These are phyloP conservation scores for Babylonia areolata DNA, from an alignment of 1,140 invertebrate genomes.

Conservation along the genomic window DNA sequence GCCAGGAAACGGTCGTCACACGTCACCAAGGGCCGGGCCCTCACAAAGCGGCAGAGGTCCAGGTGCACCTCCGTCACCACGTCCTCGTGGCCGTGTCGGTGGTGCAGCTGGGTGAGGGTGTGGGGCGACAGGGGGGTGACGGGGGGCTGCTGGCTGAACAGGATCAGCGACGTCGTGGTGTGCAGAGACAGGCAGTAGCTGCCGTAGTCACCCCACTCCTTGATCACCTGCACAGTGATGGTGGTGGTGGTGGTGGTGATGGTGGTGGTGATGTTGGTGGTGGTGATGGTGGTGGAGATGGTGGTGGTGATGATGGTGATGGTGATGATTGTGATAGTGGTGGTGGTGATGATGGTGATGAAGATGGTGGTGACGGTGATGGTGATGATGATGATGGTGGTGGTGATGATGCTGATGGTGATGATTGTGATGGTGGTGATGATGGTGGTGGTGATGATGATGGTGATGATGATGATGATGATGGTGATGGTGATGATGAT, in stretches of 20 bases:
- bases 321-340: slow-evolving; percentile 24
- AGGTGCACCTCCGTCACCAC: slow-evolving; percentile 33
- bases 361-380: too few species aligned
- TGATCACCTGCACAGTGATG: too few species aligned
- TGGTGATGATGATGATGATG: too few species aligned
- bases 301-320: slow-evolving; percentile 65
- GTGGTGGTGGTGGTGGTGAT: too few species aligned
- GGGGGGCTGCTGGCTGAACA: slow-evolving; percentile 52
- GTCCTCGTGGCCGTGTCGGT: slow-evolving; percentile 46
- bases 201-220: too few species aligned
- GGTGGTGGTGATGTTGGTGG: neutral
- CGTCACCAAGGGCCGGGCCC: slow-evolving; percentile 66
- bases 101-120: slow-evolving; percentile 59
- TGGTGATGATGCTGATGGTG: too few species aligned
- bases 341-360: too few species aligned
- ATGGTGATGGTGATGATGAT: too few species aligned
- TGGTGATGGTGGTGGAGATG: slow-evolving; percentile 44
- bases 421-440: too few species aligned
- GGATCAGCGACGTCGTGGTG: neutral
- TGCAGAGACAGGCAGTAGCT: slow-evolving; percentile 44
- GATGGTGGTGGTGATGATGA: too few species aligned
- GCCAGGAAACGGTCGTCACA: slow-evolving; percentile 67
- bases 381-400: too few species aligned
- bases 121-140: slow-evolving; percentile 56
- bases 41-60: slow-evolving; percentile 52